phyloP scores from a whole-genome alignment of 1,140 invertebrate species.

The Pseudomyrmex pallidus region DNA sequence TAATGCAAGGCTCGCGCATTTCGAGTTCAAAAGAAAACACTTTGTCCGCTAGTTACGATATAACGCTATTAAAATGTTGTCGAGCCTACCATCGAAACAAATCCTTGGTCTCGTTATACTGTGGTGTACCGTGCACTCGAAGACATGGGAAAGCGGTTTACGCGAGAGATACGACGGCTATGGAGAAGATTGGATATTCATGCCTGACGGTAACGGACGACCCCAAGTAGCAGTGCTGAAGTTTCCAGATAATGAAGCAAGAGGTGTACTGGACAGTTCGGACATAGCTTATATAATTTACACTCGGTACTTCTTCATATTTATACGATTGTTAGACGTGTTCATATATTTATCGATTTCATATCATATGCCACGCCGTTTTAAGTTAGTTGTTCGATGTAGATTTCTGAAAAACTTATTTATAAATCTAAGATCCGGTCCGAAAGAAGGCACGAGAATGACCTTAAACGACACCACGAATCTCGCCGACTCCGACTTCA shows the following conservation, averaged over 20 bases:
- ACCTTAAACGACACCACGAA: constrained; percentile 75
- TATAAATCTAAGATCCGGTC: constrained; percentile 74
- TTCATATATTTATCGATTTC: not conserved
- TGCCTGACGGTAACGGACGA: constrained; percentile 87
- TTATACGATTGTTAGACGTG: not conserved
- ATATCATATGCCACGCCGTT: not conserved
- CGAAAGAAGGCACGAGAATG: constrained; percentile 77
- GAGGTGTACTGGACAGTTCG: constrained; percentile 73
- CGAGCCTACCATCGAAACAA: not conserved
- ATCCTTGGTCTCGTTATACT: constrained; percentile 20
- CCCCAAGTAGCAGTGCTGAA: constrained; percentile 86
- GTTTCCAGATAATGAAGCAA: constrained; percentile 67
- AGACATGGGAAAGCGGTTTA: constrained; percentile 74
- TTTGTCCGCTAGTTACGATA: not conserved
- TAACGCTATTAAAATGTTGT: constrained; percentile 9
- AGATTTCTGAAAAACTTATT: not conserved
- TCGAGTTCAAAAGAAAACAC: not conserved
- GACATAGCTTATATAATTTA: constrained; percentile 80
- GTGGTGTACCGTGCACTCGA: not conserved
- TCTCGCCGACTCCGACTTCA: constrained; percentile 84
- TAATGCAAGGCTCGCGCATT: not conserved
- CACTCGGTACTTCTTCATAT: constrained; percentile 78
- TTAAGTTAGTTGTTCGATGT: not conserved
- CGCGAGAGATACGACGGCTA: constrained; percentile 83
- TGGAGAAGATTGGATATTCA: constrained; percentile 88